phyloP scores from a whole-genome alignment of 2,113 vertebrate species.

The Lepidothrix coronata region DNA sequence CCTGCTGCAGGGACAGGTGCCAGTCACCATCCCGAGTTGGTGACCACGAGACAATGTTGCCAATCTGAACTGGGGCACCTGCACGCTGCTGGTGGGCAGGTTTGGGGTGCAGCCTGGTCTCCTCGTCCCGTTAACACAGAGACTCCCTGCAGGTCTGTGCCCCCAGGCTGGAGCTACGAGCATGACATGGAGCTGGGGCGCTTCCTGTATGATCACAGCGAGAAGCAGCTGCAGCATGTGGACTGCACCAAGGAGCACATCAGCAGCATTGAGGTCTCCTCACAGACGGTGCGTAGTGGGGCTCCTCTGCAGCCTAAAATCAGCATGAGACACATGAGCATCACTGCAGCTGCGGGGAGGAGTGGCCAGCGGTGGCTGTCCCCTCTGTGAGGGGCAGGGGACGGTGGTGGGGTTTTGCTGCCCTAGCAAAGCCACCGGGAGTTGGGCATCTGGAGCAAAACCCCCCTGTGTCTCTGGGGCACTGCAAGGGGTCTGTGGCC shows the following conservation, averaged over 20 bases:
- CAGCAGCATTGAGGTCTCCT: slow-evolving; percentile 90
- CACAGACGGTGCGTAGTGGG: slow-evolving; percentile 71
- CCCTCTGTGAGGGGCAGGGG: rapidly evolving
- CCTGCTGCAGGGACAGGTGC: not conserved
- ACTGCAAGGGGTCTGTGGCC: rapidly evolving
- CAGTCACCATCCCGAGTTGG: rapidly evolving
- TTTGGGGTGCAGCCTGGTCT: not conserved
- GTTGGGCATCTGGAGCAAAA: not conserved
- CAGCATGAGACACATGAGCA: rapidly evolving
- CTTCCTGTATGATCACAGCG: slow-evolving; percentile 88
- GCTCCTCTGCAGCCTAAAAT: not conserved
- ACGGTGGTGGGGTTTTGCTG: not conserved
- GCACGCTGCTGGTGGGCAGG: not conserved
- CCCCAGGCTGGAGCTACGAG: slow-evolving; percentile 90
- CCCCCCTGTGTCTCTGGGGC: not conserved
- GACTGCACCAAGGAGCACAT: slow-evolving; percentile 90
- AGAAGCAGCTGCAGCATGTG: slow-evolving; percentile 80
- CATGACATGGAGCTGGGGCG: slow-evolving; percentile 91
- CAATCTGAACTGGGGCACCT: not conserved
- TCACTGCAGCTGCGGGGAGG: rapidly evolving
- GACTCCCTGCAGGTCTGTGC: slow-evolving; percentile 76
- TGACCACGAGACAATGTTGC: not conserved
- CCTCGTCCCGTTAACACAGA: rapidly evolving
- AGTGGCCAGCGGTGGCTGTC: rapidly evolving
- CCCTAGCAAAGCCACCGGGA: not conserved